Evolutionary conservation across 2,113 vertebrate genomes (phyloP).

Genomic region (Lycaon pictus): DNA sequence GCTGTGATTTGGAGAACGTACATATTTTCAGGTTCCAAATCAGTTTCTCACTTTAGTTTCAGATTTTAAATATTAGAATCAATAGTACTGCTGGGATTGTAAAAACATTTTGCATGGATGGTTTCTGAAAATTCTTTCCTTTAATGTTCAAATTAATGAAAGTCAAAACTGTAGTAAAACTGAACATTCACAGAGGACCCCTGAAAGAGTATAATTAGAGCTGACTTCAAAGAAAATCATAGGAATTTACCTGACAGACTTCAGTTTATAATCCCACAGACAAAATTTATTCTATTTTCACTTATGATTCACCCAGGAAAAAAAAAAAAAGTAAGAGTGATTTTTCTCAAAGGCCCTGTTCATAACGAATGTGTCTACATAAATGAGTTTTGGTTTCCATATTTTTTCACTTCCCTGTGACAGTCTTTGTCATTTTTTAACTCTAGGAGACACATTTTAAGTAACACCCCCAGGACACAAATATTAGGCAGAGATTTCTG

Average conservation of each 20-base stretch:
- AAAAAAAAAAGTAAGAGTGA: neutral
- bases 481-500: neutral
- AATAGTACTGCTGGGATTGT: neutral
- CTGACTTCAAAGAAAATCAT: conserved; percentile 29
- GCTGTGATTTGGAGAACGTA: neutral
- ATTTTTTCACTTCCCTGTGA: neutral
- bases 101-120: conserved; percentile 18
- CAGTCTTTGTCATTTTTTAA: neutral
- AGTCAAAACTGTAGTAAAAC: neutral
- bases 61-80: conserved; percentile 32
- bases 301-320: neutral
- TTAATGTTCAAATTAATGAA: conserved; percentile 40
- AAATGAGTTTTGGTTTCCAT: conserved; percentile 27
- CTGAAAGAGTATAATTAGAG: neutral
- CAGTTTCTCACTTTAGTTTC: neutral
- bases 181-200: neutral
- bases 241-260: neutral
- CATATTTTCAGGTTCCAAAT: neutral
- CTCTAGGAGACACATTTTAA: neutral
- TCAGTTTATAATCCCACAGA: neutral
- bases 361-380: neutral
- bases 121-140: neutral
- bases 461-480: neutral
- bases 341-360: neutral
- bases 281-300: conserved; percentile 22